These are phyloP conservation scores for Melanotus villosus DNA, from an alignment of 2,888 invertebrate genomes.

Conservation along the genomic window DNA sequence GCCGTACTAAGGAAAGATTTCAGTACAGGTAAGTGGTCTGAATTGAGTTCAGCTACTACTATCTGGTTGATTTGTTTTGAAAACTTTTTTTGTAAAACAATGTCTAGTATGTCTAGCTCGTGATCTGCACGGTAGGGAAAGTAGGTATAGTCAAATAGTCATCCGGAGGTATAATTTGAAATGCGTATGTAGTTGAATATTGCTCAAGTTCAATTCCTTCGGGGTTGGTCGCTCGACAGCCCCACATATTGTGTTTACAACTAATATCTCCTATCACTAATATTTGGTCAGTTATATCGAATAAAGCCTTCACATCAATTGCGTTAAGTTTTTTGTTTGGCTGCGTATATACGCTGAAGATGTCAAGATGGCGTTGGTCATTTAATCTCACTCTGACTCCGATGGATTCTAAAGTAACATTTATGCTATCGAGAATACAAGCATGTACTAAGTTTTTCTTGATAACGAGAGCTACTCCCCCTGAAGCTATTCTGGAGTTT, in stretches of 20 bases:
- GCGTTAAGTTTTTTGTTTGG: background rate
- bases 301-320: background rate
- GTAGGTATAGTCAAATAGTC: no score
- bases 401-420: background rate
- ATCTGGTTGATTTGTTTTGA: background rate
- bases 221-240: no score
- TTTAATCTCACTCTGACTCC: slow-evolving; percentile 1
- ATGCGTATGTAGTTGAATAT: background rate
- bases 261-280: no score
- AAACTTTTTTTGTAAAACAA: no score
- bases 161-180: background rate
- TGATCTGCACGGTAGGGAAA: background rate
- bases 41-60: slow-evolving; percentile 1
- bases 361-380: background rate
- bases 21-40: no score
- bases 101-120: background rate
- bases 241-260: background rate
- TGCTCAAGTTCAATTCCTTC: background rate
- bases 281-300: slow-evolving; percentile 1
- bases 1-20: background rate
- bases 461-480: background rate
- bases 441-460: no score
- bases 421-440: background rate
- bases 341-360: no score
- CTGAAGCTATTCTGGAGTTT: background rate